Conservation (phyloP, 2,113 vertebrate species). For the Apteryx mantelli region DNA sequence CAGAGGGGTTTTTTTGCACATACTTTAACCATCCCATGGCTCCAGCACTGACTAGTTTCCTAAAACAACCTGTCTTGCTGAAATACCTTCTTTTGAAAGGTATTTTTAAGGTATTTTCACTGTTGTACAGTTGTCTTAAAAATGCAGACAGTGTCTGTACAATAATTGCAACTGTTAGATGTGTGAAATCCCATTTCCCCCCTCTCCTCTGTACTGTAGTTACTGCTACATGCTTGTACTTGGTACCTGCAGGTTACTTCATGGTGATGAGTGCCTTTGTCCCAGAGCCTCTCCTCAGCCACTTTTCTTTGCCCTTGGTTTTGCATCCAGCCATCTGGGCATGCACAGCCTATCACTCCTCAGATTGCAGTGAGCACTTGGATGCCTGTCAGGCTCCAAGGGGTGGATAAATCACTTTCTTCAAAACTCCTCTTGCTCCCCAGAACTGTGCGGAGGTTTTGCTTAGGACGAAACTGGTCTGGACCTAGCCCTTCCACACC, state of each 20-base stretch:
- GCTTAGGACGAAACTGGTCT: neutral
- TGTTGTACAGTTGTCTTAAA: neutral
- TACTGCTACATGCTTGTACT: neutral
- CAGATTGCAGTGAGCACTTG: neutral
- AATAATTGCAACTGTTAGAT: neutral
- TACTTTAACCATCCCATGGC: neutral
- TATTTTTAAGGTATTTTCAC: neutral
- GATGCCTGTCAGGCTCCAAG: neutral
- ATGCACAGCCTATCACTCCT: neutral
- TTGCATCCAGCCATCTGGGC: neutral
- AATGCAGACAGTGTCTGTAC: neutral
- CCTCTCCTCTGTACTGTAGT: neutral
- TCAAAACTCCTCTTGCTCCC: neutral
- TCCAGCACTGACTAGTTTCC: neutral
- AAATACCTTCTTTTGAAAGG: neutral
- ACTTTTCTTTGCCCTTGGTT: neutral
- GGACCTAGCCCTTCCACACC: neutral
- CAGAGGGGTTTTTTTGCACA: neutral
- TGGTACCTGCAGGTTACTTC: neutral
- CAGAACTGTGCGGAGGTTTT: neutral
- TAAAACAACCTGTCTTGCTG: neutral
- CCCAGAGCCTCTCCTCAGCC: accelerated
- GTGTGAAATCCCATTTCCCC: neutral
- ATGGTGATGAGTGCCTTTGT: neutral
- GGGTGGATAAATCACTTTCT: neutral